Evolutionary conservation across 2,113 vertebrate genomes (phyloP), one percentile per base, ranked within the genome.

Genomic region (Oncorhynchus masou): DNA sequence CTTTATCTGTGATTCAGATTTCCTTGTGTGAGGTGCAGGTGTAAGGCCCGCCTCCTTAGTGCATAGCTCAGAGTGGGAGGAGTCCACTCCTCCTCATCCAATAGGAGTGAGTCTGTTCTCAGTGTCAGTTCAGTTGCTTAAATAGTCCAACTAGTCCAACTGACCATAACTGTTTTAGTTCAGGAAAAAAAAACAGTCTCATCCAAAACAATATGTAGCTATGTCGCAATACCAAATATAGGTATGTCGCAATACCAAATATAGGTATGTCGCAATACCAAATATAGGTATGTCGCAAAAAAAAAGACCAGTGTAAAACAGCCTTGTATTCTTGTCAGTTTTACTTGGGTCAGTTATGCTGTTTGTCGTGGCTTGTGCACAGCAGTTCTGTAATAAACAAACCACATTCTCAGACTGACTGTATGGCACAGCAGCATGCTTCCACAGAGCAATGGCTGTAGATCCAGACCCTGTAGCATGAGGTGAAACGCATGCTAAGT

Each of bases 21-120:
- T 83, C 74, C 78, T 81, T 77, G 73, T 74, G 70, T 59, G 87
- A 89, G 83, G 85, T 71, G 82, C 80, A 5, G 1, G 68, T 78
- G 82, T 45, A 71, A 70, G 70, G 31, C 22, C n/a, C 2, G 49
- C 78, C 77, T 81, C 74, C 71, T 78, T 83, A 85, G 88, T 91
- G 91, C 88, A 89, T 89, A 90, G 84, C 90, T 86, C 74, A 29
- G 57, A 2, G 6, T n/a, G 78, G 8, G 1, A 86, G 80, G 77
- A 83, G 62, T 69, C 8, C 0, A 73, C 68, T 0, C 80, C 73
- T 74, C 59, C 67, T 73, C 49, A 20, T 51, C 67, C 31, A 34
- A 68, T 72, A 57, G 6, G 57, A 68, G 77, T 76, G 13, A 68
- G 74, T 70, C 71, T 73, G 59, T 75, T 81, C 64, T 76, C 73